Conservation (phyloP, 2,888 invertebrate genomes). For the Lasioglossum vierecki region DNA sequence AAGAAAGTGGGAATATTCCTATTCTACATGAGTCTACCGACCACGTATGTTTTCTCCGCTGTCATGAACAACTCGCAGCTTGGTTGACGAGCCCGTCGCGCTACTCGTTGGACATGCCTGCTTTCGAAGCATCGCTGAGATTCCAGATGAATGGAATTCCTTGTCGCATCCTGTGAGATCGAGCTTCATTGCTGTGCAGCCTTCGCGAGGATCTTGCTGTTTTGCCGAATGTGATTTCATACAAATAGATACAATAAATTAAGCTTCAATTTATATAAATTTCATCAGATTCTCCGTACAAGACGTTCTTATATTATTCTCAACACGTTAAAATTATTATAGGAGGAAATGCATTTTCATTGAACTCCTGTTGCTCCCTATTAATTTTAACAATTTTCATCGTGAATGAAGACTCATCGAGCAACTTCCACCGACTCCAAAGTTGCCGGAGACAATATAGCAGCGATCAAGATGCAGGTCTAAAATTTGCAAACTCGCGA, state of each 20-base stretch:
- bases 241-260: neutral
- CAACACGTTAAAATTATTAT: neutral
- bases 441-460: neutral
- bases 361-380: neutral
- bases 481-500: neutral
- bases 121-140: slow-evolving; percentile 43
- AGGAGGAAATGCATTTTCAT: neutral
- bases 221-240: neutral
- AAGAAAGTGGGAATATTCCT: neutral
- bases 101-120: neutral
- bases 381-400: too few species aligned
- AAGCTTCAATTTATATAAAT: neutral
- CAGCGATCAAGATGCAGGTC: neutral
- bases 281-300: neutral
- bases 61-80: neutral
- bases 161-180: slow-evolving; percentile 36
- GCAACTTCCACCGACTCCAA: neutral
- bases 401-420: too few species aligned
- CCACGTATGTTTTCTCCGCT: neutral
- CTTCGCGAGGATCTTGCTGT: neutral
- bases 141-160: slow-evolving; percentile 61
- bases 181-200: slow-evolving; percentile 26
- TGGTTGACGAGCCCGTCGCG: neutral
- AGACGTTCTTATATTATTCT: neutral
- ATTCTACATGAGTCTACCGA: neutral